These are phyloP conservation scores for Heliconius hermathena DNA, from an alignment of 1,140 invertebrate species.

Conservation along the genomic window DNA sequence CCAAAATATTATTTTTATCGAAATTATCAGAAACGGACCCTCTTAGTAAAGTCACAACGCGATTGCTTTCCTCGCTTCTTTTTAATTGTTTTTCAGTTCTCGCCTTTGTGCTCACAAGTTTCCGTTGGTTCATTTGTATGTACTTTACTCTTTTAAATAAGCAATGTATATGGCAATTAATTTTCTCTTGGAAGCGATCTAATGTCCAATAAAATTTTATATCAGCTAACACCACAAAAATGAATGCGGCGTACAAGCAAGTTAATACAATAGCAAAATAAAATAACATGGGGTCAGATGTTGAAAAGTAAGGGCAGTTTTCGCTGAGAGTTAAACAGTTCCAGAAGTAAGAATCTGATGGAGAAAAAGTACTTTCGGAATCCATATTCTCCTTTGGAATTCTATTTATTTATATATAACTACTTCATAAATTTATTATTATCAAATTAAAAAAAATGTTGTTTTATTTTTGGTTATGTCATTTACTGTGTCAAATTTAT, in stretches of 20 bases:
- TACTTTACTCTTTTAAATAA: conserved; percentile 56
- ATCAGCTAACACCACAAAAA: conserved; percentile 59
- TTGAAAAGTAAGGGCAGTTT: conserved; percentile 60
- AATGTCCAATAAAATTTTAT: conserved; percentile 61
- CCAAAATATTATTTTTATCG: conserved; percentile 30
- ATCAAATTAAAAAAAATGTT: neutral
- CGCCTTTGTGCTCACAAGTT: conserved; percentile 54
- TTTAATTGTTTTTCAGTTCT: conserved; percentile 59
- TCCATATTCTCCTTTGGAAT: conserved; percentile 41
- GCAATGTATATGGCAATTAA: conserved; percentile 57
- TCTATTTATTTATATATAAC: conserved; percentile 8
- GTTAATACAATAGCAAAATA: conserved; percentile 56
- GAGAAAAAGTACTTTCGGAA: conserved; percentile 32
- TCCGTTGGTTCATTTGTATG: conserved; percentile 60
- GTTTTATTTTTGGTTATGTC: neutral
- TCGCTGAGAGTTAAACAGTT: conserved; percentile 57
- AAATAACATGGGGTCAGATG: conserved; percentile 51
- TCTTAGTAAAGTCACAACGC: conserved; percentile 52
- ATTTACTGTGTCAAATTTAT: neutral
- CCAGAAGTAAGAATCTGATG: conserved; percentile 63
- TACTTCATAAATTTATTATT: neutral
- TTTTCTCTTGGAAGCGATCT: conserved; percentile 56
- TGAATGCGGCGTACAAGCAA: conserved; percentile 49
- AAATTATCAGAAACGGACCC: conserved; percentile 38
- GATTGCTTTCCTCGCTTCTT: conserved; percentile 50